Evolutionary conservation across 2,888 invertebrate species (phyloP), one percentile per base, ranked within the genome.

Genomic region (Temnothorax ravouxi): DNA sequence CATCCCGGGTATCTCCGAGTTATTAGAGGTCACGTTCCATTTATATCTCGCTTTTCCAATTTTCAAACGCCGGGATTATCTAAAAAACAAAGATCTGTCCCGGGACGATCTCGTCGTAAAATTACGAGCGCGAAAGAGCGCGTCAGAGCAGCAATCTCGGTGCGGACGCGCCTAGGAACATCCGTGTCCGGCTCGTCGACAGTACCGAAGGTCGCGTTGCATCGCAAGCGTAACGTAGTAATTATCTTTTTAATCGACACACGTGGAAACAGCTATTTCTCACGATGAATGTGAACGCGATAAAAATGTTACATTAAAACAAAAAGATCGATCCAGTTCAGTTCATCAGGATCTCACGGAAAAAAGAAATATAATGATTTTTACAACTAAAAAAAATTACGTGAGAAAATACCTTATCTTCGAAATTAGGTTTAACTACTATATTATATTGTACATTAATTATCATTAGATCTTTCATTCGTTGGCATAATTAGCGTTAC

Each of bases 211-310:
- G 90, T 77, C 90, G 88, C 59, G 88, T 79, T 87, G 87, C 62
- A 76, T 81, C 66, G 86, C 90, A 90, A 90, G 88, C 86, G 88
- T 90, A 90, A 90, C 90, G 87, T 88, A 80, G 67, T 83, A 90
- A 90, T 87, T 90, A 85, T 81, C 87, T 87, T 90, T 67, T 90
- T 86, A 87, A 90, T 85, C 86, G 85, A 86, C 88, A 86, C 86
- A 86, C 86, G 86, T 90, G 88, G 89, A 90, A 88, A 88, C 84
- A 82, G 86, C 88, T 89, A 85, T 86, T 87, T 87, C 85, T 84
- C 85, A 84, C 86, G 84, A 88, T 88, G 83, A 72, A 34, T 61
- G 67, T 29, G 11, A 84, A 75, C 89, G 77, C 83, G 85, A 87
- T 86, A 87, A 85, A 72, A 90, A 86, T 84, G 66, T 69, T 72